phyloP scores from a whole-genome alignment of 2,797 vertebrate species.

The Botia kubotai region DNA sequence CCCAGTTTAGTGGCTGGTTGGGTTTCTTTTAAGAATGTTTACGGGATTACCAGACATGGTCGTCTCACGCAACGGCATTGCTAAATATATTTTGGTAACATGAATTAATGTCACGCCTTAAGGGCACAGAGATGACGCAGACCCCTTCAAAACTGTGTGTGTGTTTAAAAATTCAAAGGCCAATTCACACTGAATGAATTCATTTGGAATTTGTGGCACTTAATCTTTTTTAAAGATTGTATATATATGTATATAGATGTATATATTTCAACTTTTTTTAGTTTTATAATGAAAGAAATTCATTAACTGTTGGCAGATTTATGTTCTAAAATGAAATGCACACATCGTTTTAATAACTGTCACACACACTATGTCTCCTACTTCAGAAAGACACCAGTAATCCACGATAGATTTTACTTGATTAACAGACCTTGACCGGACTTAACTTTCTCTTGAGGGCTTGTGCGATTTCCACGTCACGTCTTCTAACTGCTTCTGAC shows the following conservation, averaged over 20 bases:
- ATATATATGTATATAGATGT: too few species aligned
- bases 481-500: background rate
- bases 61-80: slow-evolving; percentile 72
- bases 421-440: background rate
- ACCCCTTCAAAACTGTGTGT: slow-evolving; percentile 25
- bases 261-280: too few species aligned
- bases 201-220: background rate
- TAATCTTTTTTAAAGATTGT: too few species aligned
- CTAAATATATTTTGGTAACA: slow-evolving; percentile 57
- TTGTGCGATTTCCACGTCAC: background rate
- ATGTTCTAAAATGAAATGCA: too few species aligned
- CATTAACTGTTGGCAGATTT: too few species aligned
- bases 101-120: slow-evolving; percentile 40
- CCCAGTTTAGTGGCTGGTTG: slow-evolving; percentile 72
- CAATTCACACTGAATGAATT: background rate
- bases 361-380: background rate
- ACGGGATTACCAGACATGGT: slow-evolving; percentile 63
- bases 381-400: background rate
- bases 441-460: background rate
- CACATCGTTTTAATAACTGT: background rate
- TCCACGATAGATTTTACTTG: background rate
- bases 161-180: slow-evolving; percentile 17
- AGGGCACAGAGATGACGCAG: slow-evolving; percentile 29
- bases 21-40: slow-evolving; percentile 70
- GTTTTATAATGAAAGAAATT: too few species aligned